Base-by-base conservation (phyloP, 2,113 vertebrate genomes). In the Indicator indicator region DNA sequence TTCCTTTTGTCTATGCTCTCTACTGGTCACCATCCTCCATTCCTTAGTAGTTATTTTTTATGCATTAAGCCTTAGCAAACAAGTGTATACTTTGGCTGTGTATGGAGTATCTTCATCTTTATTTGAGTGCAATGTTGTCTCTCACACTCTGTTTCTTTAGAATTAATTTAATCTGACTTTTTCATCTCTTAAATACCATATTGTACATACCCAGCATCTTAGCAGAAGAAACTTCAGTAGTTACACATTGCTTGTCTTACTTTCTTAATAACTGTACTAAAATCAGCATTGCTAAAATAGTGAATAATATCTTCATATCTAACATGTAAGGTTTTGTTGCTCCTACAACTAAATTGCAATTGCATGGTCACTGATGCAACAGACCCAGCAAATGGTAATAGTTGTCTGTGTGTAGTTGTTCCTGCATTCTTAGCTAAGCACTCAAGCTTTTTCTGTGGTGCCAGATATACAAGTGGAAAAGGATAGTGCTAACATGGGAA, bases 401-500 rank as follows among this genome's bases (percentile, higher is more conserved):
- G 8, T 28, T 83, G 10, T 30, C 40, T 60, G 19, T 8, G 7
- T 40, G 13, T 72, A 56, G 26, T 48, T 33, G 12, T 65, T 26
- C 23, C 30, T 79, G 42, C 50, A 27, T 60, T 88, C 59, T 86
- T 89, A 68, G 33, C 32, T 68, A 68, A 82, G 67, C 17, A 32
- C 17, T 94, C 19, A 11, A 1, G 7, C 58, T 62, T 87, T 60
- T 78, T 82, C 23, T n/a, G 23, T 76, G 30, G 20, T 73, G 8
- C 55, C 81, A 87, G 67, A 50, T 19, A 15, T 75, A 59, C 5
- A n/a, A 85, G 24, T 85, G 60, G 36, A 94, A 80, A 76, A 79
- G 13, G 32, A 40, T 91, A 74, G 10, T 73, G 18, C 84, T 89
- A 83, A 91, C n/a, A 38, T 46, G 71, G n/a, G n/a, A 91, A 52